Percentiles rank a stretch among this genome's conserved stretches.
Evolutionary conservation across 2,888 invertebrate genomes (phyloP).

Genomic region (Hypomecis punctinalis): DNA sequence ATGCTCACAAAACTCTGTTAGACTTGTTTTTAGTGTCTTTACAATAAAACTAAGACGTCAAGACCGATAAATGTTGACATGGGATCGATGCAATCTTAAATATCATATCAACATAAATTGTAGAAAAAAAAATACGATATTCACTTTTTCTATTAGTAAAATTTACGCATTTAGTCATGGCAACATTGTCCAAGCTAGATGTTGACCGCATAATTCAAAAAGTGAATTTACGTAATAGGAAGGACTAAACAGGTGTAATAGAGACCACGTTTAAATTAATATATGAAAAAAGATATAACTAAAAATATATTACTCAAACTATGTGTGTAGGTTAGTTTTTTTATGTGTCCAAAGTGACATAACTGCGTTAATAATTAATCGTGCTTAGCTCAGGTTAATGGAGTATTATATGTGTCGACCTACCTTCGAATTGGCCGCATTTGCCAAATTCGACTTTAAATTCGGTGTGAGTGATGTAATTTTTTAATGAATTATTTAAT

Average conservation of each 20-base stretch:
- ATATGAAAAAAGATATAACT: slow-evolving; percentile 52
- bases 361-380: slow-evolving; percentile 59
- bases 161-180: slow-evolving; percentile 44
- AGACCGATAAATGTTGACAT: slow-evolving; percentile 39
- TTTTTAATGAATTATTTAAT: slow-evolving; percentile 1
- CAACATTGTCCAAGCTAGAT: slow-evolving; percentile 37
- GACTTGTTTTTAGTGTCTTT: slow-evolving; percentile 30
- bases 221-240: slow-evolving; percentile 51
- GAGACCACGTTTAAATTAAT: slow-evolving; percentile 64
- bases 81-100: slow-evolving; percentile 59
- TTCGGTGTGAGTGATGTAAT: slow-evolving; percentile 70
- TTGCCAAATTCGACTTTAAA: slow-evolving; percentile 66
- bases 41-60: slow-evolving; percentile 20
- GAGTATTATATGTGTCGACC: slow-evolving; percentile 49
- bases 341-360: slow-evolving; percentile 51
- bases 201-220: slow-evolving; percentile 38
- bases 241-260: slow-evolving; percentile 69
- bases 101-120: slow-evolving; percentile 58
- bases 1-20: slow-evolving; percentile 37
- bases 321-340: slow-evolving; percentile 68
- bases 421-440: slow-evolving; percentile 48
- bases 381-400: slow-evolving; percentile 71
- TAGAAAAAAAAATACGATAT: slow-evolving; percentile 44
- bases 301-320: slow-evolving; percentile 54
- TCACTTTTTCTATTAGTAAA: slow-evolving; percentile 48